Conservation (phyloP, 2,113 vertebrate species). For the Campylorhamphus procurvoides region DNA sequence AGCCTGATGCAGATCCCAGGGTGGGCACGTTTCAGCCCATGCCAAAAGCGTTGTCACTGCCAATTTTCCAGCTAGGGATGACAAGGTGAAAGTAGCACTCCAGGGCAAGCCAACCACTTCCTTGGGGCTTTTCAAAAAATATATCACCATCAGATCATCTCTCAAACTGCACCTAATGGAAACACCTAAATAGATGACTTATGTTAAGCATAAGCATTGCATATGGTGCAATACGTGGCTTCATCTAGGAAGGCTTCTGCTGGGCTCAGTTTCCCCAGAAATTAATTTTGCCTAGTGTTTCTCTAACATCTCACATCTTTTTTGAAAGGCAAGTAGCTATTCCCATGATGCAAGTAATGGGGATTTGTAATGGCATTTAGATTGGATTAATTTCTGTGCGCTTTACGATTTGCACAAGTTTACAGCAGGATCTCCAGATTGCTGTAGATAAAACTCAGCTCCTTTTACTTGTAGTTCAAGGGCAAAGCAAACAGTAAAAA, state of each 20-base stretch:
- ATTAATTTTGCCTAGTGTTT: background rate
- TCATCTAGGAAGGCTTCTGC: background rate
- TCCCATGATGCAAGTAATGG: background rate
- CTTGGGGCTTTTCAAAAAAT: background rate
- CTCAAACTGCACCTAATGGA: background rate
- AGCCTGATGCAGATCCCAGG: background rate
- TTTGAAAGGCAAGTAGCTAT: background rate
- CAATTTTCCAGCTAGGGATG: accelerated
- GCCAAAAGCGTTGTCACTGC: background rate
- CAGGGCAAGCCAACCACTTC: background rate
- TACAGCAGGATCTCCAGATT: background rate
- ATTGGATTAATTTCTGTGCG: background rate
- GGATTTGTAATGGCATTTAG: background rate
- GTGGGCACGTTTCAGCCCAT: background rate
- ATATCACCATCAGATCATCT: background rate
- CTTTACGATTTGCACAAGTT: background rate
- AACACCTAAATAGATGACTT: background rate
- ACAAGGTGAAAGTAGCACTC: background rate
- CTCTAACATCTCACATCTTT: background rate
- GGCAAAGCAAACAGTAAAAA: slow-evolving; percentile 8
- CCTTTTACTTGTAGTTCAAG: slow-evolving; percentile 3
- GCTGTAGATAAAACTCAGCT: background rate
- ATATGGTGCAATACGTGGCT: background rate
- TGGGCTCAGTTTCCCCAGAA: background rate
- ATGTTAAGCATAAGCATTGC: background rate